phyloP scores from a whole-genome alignment of 2,888 invertebrate species.

The Theodoxus fluviatilis region DNA sequence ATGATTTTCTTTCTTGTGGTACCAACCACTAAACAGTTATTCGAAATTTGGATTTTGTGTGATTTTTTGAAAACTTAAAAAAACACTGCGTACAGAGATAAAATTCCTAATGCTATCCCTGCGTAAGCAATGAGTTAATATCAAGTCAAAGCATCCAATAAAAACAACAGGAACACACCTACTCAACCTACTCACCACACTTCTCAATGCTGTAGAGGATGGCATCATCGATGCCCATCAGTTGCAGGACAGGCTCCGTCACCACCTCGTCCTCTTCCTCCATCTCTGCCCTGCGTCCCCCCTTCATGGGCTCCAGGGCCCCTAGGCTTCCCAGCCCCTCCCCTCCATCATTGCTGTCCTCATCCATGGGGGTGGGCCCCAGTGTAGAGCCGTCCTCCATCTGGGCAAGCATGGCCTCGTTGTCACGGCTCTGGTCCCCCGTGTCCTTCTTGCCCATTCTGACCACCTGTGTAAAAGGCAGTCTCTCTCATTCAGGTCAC shows the following conservation, averaged over 20 bases:
- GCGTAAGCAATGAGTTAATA: too few relatives aligned
- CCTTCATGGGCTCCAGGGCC: constrained; percentile 30
- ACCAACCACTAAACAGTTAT: too few relatives aligned
- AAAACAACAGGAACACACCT: too few relatives aligned
- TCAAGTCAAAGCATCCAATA: too few relatives aligned
- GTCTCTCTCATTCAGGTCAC: too few relatives aligned
- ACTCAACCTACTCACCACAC: constrained; percentile 80
- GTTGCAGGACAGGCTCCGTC: constrained; percentile 66
- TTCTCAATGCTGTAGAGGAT: constrained; percentile 90
- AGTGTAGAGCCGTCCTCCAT: constrained; percentile 60
- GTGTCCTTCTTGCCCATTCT: constrained; percentile 53
- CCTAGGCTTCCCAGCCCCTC: constrained; percentile 48
- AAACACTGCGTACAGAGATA: too few relatives aligned
- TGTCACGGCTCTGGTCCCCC: constrained; percentile 40
- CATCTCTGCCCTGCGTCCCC: constrained; percentile 64
- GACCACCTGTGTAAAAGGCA: constrained; percentile 23
- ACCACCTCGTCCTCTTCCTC: constrained; percentile 66
- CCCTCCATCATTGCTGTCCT: constrained; percentile 67
- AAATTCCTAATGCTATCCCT: too few relatives aligned
- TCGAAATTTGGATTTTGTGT: too few relatives aligned
- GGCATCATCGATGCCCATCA: constrained; percentile 88
- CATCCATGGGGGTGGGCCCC: constrained; percentile 53
- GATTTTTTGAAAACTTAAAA: too few relatives aligned
- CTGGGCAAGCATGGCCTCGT: constrained; percentile 46
- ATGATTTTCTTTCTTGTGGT: too few relatives aligned